phyloP scores from a whole-genome alignment of 37 sponge, comb jelly and placozoan genomes.

The Agelas oroides region DNA sequence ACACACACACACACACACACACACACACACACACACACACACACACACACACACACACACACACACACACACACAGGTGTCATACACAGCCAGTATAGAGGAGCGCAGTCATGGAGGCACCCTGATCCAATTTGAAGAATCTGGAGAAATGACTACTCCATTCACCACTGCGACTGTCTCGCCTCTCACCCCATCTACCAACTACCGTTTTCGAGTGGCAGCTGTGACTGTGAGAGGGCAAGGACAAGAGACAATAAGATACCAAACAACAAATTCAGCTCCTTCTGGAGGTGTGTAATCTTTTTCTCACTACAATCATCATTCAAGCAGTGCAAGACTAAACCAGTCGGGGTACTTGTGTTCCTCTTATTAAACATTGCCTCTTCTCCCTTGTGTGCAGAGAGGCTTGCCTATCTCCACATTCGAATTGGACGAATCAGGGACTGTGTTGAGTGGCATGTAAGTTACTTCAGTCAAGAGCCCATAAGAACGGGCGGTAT shows the following conservation, averaged over 20 bases:
- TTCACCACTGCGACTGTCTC: background rate
- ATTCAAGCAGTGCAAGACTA: too few species aligned
- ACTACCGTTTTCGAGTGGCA: constrained; percentile 30
- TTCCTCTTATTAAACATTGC: too few species aligned
- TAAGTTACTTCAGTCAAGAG: too few species aligned
- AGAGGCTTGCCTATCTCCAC: constrained; percentile 29
- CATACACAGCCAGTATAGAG: constrained; percentile 15
- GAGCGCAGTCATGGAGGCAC: background rate
- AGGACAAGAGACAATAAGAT: background rate
- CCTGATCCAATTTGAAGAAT: background rate
- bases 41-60: too few species aligned
- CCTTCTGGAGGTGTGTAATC: constrained; percentile 25
- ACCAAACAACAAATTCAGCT: background rate
- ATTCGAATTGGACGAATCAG: constrained; percentile 22
- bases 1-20: too few species aligned
- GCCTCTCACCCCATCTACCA: constrained; percentile 26
- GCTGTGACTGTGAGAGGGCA: constrained; percentile 17
- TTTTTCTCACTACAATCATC: too few species aligned
- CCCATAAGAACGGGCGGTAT: too few species aligned
- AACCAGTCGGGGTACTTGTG: too few species aligned
- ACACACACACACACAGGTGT: constrained; percentile 20
- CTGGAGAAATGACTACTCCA: background rate
- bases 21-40: too few species aligned
- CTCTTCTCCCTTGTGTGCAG: background rate
- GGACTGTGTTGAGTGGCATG: constrained; percentile 13